These are phyloP conservation scores for Symphodus melops DNA, from an alignment of 2,113 vertebrate genomes.

Conservation along the genomic window DNA sequence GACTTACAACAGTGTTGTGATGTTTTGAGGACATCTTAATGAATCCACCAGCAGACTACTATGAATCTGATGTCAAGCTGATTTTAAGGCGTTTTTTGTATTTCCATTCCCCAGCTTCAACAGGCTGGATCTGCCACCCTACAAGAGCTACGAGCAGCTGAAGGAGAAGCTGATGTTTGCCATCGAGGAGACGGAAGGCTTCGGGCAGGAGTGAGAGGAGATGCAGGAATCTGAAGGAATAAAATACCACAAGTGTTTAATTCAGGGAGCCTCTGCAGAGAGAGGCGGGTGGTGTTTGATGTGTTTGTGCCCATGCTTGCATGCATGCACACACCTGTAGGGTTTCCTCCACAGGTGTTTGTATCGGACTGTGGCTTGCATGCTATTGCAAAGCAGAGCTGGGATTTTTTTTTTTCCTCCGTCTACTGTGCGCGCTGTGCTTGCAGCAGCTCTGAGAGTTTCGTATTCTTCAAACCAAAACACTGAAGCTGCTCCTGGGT, in stretches of 20 bases:
- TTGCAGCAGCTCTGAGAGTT: conserved; percentile 27
- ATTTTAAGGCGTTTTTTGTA: neutral
- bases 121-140: conserved; percentile 95
- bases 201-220: conserved; percentile 91
- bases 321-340: conserved; percentile 15
- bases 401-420: conserved; percentile 1
- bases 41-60: neutral
- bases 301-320: conserved; percentile 31
- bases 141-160: conserved; percentile 97
- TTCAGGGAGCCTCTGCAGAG: conserved; percentile 59
- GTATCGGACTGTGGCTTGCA: conserved; percentile 28
- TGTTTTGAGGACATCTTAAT: neutral
- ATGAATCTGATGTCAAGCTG: neutral
- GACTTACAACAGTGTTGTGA: no score
- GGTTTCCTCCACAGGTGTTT: conserved; percentile 15
- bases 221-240: conserved; percentile 27
- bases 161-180: conserved; percentile 98
- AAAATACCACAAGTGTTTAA: conserved; percentile 46
- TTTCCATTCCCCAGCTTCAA: conserved; percentile 88
- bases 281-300: conserved; percentile 5
- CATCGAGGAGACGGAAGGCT: conserved; percentile 99
- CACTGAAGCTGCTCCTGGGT: conserved; percentile 48
- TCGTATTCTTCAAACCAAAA: conserved; percentile 49
- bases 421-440: neutral
- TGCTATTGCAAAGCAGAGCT: conserved; percentile 16